Conservation (phyloP, 2,888 invertebrate species). For the Endotricha flammealis region DNA sequence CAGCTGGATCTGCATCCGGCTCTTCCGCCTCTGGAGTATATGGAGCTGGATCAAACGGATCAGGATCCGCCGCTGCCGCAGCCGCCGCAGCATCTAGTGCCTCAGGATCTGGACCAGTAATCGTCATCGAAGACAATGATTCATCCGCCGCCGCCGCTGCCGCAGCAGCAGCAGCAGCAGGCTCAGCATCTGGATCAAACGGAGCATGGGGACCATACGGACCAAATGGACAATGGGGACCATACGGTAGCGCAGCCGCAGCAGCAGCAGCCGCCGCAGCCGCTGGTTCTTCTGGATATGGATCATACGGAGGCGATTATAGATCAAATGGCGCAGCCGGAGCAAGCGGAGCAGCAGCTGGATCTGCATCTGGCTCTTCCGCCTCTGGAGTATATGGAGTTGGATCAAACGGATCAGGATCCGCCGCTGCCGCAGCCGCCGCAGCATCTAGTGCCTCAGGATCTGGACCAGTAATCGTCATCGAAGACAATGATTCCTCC, state of each 20-base stretch:
- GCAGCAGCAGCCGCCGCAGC: conserved; percentile 1
- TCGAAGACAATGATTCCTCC: conserved; percentile 4
- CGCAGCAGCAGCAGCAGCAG: background rate
- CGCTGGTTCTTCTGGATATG: conserved; percentile 8
- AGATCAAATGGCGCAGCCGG: conserved; percentile 2
- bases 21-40: too few relatives aligned
- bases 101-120: too few relatives aligned
- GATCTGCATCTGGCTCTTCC: conserved; percentile 15
- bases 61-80: too few relatives aligned
- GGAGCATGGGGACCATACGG: conserved; percentile 8
- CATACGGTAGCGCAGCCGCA: background rate
- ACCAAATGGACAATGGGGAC: background rate
- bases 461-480: background rate
- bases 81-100: too few relatives aligned
- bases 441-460: conserved; percentile 12
- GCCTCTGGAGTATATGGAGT: conserved; percentile 5
- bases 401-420: conserved; percentile 1
- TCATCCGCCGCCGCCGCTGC: background rate
- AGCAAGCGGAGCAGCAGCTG: conserved; percentile 3
- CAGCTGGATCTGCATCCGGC: too few relatives aligned
- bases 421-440: conserved; percentile 11
- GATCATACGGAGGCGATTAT: conserved; percentile 8
- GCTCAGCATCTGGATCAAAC: conserved; percentile 11
- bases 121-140: too few relatives aligned
- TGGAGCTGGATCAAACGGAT: too few relatives aligned